Base-by-base conservation (phyloP, 2,797 vertebrate genomes). In the Echeneis naucrates region DNA sequence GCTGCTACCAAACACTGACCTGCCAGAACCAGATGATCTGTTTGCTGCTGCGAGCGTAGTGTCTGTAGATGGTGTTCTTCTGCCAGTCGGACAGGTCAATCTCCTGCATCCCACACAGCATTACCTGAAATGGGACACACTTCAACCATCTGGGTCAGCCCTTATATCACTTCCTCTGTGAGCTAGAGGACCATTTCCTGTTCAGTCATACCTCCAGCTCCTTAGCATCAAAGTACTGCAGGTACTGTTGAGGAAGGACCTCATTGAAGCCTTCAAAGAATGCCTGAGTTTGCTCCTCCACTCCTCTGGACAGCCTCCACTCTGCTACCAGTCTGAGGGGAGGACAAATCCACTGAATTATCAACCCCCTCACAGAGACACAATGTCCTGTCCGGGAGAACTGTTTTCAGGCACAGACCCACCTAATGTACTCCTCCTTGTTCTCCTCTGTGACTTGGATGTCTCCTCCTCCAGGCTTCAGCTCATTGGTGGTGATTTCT, bases 1-100 rank as follows among this genome's bases (percentile, higher is more conserved):
- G n/a, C n/a, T n/a, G n/a, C n/a, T n/a, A n/a, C n/a, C n/a, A n/a
- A 32, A 40, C 64, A 77, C 87, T 0, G 38, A 99, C 98, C 97
- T 99, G 98, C 98, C 98, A 99, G 92, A 99, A 99, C 98, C 98
- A 99, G 75, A 99, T 87, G 84, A 99, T 98, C 90, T 99, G 98
- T 88, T 99, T 99, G 95, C 98, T 99, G 85, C 96, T 98, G 62
- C 97, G 94, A 5, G 97, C 96, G 21, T 99, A 99, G 86, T 99
- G 98, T 45, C 97, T 96, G 92, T 99, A 99, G 63, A 99, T 97
- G 0, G 98, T 95, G 87, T 98, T 96, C 75, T 96, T 96, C 77
- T 99, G 98, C 98, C 98, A 99, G 84, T 99, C 98, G 52, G 95
- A 90, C 35, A 99, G 84, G 89, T 99, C 98, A 13, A 99, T 97